phyloP scores from a whole-genome alignment of 2,113 vertebrate species.

The Apteryx mantelli region DNA sequence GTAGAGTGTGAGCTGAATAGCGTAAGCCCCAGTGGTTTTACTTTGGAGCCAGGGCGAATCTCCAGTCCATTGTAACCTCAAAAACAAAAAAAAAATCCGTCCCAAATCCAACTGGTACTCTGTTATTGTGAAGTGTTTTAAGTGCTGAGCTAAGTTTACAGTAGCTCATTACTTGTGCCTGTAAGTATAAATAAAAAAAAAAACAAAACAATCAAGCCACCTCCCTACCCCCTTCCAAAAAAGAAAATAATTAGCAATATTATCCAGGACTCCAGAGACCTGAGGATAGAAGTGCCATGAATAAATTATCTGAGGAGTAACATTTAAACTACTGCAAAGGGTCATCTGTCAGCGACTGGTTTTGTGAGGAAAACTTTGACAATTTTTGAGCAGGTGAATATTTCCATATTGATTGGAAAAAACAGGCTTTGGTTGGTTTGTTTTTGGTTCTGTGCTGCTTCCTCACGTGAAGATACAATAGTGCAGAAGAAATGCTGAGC shows the following conservation, averaged over 20 bases:
- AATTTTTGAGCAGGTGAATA: background rate
- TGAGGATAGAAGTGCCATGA: background rate
- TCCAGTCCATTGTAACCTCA: too few relatives aligned
- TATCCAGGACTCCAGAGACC: background rate
- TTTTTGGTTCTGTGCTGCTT: background rate
- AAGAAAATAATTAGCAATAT: fast-evolving
- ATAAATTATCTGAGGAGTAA: background rate
- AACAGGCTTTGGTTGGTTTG: background rate
- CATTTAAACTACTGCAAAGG: background rate
- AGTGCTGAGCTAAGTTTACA: too few relatives aligned
- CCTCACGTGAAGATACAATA: background rate
- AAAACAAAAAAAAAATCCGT: too few relatives aligned
- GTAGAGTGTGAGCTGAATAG: too few relatives aligned
- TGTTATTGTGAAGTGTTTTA: too few relatives aligned
- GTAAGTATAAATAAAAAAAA: background rate
- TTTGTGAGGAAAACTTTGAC: background rate
- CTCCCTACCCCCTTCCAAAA: too few relatives aligned
- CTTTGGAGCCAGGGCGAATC: too few relatives aligned
- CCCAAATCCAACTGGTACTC: too few relatives aligned
- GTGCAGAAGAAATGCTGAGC: background rate
- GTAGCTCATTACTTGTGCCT: background rate
- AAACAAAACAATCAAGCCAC: background rate
- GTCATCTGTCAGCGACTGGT: background rate
- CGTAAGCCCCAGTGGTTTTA: too few relatives aligned
- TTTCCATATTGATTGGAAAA: background rate